phyloP scores from a whole-genome alignment of 2,888 invertebrate genomes.

The Lasius platythorax region DNA sequence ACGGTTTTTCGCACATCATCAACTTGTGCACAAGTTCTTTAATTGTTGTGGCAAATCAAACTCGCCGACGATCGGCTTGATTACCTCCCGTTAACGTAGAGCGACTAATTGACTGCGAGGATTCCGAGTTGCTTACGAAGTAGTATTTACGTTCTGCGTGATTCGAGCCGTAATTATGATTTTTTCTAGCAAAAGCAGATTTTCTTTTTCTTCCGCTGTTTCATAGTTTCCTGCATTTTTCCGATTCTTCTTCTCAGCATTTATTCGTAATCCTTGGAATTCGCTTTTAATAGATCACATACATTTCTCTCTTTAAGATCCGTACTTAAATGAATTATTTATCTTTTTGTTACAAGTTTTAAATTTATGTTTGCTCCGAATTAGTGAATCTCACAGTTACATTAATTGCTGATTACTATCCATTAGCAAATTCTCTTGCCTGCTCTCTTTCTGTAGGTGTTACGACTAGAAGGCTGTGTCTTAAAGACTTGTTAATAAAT shows the following conservation, averaged over 20 bases:
- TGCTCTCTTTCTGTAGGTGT: background rate
- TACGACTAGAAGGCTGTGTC: background rate
- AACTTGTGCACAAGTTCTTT: background rate
- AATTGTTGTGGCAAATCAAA: conserved; percentile 31
- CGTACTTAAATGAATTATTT: background rate
- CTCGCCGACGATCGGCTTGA: conserved; percentile 66
- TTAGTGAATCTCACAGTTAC: background rate
- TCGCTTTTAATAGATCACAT: background rate
- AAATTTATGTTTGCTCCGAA: background rate
- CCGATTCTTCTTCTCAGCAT: background rate
- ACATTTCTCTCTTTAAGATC: background rate
- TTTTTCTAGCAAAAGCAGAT: conserved; percentile 11
- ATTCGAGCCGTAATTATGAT: conserved; percentile 59
- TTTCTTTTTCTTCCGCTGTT: background rate
- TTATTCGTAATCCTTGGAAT: background rate
- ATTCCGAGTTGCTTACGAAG: conserved; percentile 64
- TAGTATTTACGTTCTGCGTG: conserved; percentile 56
- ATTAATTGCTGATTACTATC: conserved; percentile 12
- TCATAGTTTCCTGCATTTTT: background rate
- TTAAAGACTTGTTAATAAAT: conserved; percentile 8
- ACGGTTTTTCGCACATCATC: background rate
- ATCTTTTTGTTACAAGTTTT: background rate
- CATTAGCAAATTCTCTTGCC: background rate
- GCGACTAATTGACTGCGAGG: conserved; percentile 69
- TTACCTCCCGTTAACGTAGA: conserved; percentile 70